Evolutionary conservation across 2,113 vertebrate species (phyloP).

Genomic region (Penelope pileata): DNA sequence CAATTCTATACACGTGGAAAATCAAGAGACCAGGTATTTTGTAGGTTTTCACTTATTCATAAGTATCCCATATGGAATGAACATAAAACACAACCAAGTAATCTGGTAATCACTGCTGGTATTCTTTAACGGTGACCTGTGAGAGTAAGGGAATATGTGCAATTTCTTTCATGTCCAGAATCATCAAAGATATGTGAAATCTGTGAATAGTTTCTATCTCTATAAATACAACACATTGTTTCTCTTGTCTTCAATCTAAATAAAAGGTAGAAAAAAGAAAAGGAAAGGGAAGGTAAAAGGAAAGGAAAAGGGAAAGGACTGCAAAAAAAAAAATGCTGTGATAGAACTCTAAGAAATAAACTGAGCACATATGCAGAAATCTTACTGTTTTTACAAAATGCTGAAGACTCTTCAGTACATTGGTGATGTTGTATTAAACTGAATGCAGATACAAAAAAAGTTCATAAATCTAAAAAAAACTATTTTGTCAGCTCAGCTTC

Average conservation of each 20-base stretch:
- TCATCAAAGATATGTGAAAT: neutral
- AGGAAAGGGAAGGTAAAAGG: too few species aligned
- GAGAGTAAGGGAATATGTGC: neutral
- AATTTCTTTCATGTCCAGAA: neutral
- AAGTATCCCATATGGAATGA: neutral
- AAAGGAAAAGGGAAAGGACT: too few species aligned
- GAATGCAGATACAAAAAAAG: neutral
- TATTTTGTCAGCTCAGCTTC: neutral
- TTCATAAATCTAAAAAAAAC: neutral
- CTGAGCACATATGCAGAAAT: neutral
- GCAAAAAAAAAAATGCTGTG: neutral
- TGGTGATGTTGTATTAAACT: neutral
- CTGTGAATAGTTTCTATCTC: neutral
- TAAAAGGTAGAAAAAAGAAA: too few species aligned
- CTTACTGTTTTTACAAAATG: neutral
- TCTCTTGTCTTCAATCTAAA: neutral
- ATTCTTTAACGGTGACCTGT: neutral
- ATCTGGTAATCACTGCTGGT: fast-evolving
- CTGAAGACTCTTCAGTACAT: neutral
- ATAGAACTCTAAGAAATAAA: neutral
- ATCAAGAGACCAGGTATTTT: neutral
- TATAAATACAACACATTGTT: neutral
- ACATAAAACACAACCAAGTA: neutral
- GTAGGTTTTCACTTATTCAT: neutral
- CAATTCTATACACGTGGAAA: neutral